A percentile compares a stretch with the other conserved stretches of the same genome.
Evolutionary conservation across 2,888 invertebrate genomes (phyloP).

Genomic region (Polydrusus pterygomalis): DNA sequence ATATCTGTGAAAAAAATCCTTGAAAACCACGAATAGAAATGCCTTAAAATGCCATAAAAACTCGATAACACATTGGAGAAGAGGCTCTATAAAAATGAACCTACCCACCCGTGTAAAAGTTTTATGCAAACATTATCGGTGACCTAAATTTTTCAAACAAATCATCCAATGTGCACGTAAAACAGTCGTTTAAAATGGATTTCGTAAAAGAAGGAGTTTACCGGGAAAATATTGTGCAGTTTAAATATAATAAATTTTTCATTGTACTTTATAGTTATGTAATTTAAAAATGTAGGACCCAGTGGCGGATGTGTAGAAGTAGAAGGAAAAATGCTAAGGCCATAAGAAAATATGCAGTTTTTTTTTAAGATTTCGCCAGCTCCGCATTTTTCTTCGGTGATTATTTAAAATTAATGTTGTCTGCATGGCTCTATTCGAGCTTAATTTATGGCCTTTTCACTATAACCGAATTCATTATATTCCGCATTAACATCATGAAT

Average conservation of each 20-base stretch:
- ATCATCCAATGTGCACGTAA: constrained; percentile 33
- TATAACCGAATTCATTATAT: too few species aligned
- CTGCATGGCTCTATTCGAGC: too few species aligned
- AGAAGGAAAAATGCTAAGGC: too few species aligned
- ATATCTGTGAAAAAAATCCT: background rate
- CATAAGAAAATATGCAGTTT: too few species aligned
- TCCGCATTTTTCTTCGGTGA: too few species aligned
- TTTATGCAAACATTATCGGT: constrained; percentile 16
- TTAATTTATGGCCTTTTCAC: too few species aligned
- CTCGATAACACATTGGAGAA: background rate
- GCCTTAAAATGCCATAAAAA: constrained; percentile 1
- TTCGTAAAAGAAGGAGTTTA: constrained; percentile 7
- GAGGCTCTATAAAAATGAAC: constrained; percentile 16
- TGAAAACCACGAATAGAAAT: background rate
- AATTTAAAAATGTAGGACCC: too few species aligned
- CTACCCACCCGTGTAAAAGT: constrained; percentile 28
- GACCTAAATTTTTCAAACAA: constrained; percentile 39
- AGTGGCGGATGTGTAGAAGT: too few species aligned
- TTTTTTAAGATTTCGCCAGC: too few species aligned
- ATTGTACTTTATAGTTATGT: background rate
- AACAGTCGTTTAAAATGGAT: background rate
- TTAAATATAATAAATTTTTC: background rate
- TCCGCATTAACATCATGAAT: too few species aligned
- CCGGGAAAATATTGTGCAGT: background rate
- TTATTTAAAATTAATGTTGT: too few species aligned